Percentiles rank a stretch among this genome's conserved stretches.
These are phyloP conservation scores for Tangara arthus DNA, from an alignment of 2,797 vertebrate genomes.

Conservation along the genomic window DNA sequence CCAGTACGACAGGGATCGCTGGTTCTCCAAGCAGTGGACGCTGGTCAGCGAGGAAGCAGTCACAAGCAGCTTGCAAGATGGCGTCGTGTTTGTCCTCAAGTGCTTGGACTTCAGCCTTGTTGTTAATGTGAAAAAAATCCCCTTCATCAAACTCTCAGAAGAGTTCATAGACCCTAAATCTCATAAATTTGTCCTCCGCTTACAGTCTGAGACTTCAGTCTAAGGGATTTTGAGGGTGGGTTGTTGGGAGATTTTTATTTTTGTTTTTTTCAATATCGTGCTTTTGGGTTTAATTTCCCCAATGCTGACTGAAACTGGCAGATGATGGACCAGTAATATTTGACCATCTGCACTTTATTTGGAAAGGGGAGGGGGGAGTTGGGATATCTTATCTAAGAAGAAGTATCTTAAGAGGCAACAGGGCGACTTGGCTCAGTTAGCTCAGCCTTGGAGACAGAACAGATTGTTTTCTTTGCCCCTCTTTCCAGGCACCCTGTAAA, in stretches of 20 bases:
- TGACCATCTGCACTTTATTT: conserved; percentile 79
- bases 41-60: conserved; percentile 93
- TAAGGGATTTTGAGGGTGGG: conserved; percentile 67
- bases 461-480: background rate
- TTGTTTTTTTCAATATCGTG: conserved; percentile 55
- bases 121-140: conserved; percentile 88
- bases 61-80: conserved; percentile 86
- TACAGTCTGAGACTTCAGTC: conserved; percentile 95
- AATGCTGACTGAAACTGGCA: conserved; percentile 71
- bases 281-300: conserved; percentile 58
- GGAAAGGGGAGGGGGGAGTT: conserved; percentile 54
- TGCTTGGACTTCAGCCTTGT: conserved; percentile 94
- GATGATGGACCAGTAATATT: conserved; percentile 71
- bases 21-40: conserved; percentile 92
- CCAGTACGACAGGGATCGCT: conserved; percentile 89
- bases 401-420: conserved; percentile 24
- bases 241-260: background rate
- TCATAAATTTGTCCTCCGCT: conserved; percentile 92
- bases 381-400: conserved; percentile 31
- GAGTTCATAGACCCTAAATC: conserved; percentile 94
- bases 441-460: conserved; percentile 51
- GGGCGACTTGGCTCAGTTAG: conserved; percentile 25
- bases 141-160: conserved; percentile 90
- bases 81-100: conserved; percentile 87
- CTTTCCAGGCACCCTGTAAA: conserved; percentile 11